These are phyloP conservation scores for Gasterosteus aculeatus DNA, from an alignment of 2,113 vertebrate species.

Conservation along the genomic window DNA sequence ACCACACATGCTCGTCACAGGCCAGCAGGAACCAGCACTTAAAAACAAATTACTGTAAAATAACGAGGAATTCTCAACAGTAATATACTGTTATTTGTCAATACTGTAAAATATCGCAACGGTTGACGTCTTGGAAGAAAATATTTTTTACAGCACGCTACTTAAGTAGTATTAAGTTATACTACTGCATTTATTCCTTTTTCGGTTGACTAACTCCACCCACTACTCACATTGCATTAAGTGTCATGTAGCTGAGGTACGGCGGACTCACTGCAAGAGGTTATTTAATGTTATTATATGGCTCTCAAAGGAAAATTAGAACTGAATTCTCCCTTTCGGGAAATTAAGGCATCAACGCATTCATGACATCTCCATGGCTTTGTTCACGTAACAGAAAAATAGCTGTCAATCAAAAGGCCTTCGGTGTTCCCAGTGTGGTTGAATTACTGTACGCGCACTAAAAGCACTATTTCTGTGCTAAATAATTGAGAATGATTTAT, in stretches of 20 bases:
- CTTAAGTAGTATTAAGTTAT: too few species aligned
- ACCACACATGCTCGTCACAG: too few species aligned
- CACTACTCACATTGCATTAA: too few species aligned
- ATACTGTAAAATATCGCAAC: too few species aligned
- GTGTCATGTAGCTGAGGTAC: neutral
- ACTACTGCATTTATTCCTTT: too few species aligned
- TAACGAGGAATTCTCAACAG: too few species aligned
- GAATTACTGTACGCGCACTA: conserved; percentile 13
- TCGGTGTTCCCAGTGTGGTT: conserved; percentile 28
- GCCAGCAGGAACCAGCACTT: too few species aligned
- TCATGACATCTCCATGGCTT: conserved; percentile 36
- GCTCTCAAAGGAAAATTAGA: conserved; percentile 33
- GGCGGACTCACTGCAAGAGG: conserved; percentile 31
- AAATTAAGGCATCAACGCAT: conserved; percentile 36
- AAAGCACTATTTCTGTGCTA: conserved; percentile 32
- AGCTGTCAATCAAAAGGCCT: conserved; percentile 19
- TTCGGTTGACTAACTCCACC: too few species aligned
- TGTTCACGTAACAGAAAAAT: conserved; percentile 37
- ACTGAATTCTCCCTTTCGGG: conserved; percentile 16
- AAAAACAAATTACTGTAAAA: too few species aligned
- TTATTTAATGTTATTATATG: conserved; percentile 20
- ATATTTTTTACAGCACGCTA: too few species aligned
- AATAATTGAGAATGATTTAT: conserved; percentile 42
- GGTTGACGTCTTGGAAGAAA: too few species aligned
- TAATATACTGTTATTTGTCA: too few species aligned